A percentile compares a stretch with the other conserved stretches of the same genome.
phyloP scores from a whole-genome alignment of 1,140 invertebrate genomes.

The Myzus persicae region DNA sequence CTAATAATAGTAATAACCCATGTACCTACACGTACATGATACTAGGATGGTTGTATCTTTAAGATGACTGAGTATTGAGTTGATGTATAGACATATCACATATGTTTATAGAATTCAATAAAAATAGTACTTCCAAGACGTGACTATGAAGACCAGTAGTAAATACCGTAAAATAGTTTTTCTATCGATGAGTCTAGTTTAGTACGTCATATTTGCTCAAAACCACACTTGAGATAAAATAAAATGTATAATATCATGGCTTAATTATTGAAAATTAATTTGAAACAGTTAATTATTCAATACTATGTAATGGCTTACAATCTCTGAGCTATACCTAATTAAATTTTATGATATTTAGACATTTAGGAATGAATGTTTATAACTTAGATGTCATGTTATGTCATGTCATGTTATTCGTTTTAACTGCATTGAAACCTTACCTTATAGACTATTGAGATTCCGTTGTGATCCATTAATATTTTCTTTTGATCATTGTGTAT shows the following conservation, averaged over 20 bases:
- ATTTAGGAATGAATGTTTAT: neutral
- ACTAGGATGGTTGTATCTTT: neutral
- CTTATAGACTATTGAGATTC: neutral
- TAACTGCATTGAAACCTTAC: neutral
- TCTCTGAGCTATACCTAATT: neutral
- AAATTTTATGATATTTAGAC: neutral
- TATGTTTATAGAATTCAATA: neutral
- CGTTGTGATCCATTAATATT: neutral
- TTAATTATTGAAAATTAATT: neutral
- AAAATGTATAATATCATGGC: neutral
- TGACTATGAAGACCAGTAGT: neutral
- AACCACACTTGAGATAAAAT: neutral
- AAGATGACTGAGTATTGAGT: too few relatives aligned
- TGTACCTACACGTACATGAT: neutral
- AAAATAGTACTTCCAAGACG: neutral
- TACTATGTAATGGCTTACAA: neutral
- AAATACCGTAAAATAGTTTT: neutral
- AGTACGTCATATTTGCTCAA: too few relatives aligned
- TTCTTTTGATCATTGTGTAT: neutral
- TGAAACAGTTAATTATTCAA: neutral
- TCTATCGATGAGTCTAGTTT: neutral
- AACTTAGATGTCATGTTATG: neutral
- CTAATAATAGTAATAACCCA: neutral
- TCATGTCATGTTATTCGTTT: neutral
- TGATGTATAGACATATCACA: too few relatives aligned